Base-by-base conservation (phyloP, 2,888 invertebrate genomes). In the Rapana venosa region DNA sequence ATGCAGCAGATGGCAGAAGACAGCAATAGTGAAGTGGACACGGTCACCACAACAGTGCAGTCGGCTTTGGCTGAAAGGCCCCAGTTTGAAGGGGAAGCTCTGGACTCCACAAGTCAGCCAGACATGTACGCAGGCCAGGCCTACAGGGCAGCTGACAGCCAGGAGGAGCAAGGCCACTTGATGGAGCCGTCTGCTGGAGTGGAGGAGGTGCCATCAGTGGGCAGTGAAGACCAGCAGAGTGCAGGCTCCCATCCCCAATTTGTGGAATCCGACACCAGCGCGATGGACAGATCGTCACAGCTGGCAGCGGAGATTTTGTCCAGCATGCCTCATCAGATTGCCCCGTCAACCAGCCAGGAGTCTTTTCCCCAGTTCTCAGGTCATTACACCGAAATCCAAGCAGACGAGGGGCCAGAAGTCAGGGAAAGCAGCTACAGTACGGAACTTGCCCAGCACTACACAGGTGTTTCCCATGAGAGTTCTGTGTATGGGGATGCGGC, bases 11-110 rank as follows among this genome's bases (percentile, higher is more conserved):
- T 36, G 47, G 17, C 56, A 30, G 58, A 85, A 22, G 58, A 58
- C 58, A 85, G 85, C 58, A 35, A 35, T 32, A 32, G 35, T 86
- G 86, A 61, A 6, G 66, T 22, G 22, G 35, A 66, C 61, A 86
- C 66, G 20, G 86, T 86, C 8, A 66, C 86, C 20, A 86, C 86
- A 17, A 86, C 86, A 6, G 86, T 86, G 66, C 58, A 86, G 66
- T 35, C 86, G 22, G 56, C 32, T 35, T 66, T 35, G 8, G 26
- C 56, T 35, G 61, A 61, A 32, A 58, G 35, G 32, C 0, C 35
- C 13, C 66, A 66, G 6, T 22, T 35, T 66, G 86, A 22, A 66
- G n/a, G n/a, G n/a, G 32, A 61, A 20, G 13, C 20, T 0, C 30
- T 66, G 35, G 35, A 66, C 22, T 35, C 61, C 11, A 66, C 86